These are phyloP conservation scores for Chrysolina americana DNA, from an alignment of 2,888 invertebrate species.

Conservation along the genomic window DNA sequence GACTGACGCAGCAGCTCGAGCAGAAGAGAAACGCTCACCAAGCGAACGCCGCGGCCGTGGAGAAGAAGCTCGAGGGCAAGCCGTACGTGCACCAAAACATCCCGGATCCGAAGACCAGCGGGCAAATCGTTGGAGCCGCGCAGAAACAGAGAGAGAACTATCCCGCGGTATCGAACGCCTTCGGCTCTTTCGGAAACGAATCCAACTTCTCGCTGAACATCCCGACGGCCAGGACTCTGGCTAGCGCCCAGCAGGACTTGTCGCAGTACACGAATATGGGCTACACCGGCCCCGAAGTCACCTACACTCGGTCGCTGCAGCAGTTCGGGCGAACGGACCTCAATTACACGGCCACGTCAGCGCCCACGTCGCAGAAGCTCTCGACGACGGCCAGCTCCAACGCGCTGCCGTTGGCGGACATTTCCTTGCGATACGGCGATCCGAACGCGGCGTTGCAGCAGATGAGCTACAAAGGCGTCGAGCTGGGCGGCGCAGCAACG, in stretches of 20 bases:
- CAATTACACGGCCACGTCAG: slow-evolving; percentile 52
- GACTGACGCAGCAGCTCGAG: slow-evolving; percentile 44
- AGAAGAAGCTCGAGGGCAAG: slow-evolving; percentile 54
- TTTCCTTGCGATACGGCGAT: slow-evolving; percentile 48
- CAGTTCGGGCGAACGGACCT: slow-evolving; percentile 51
- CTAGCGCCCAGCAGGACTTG: slow-evolving; percentile 61
- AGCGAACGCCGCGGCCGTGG: slow-evolving; percentile 38
- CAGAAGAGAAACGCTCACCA: slow-evolving; percentile 50
- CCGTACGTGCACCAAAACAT: slow-evolving; percentile 62
- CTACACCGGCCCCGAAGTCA: slow-evolving; percentile 64
- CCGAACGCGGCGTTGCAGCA: slow-evolving; percentile 51
- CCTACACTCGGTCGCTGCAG: slow-evolving; percentile 58
- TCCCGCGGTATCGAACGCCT: slow-evolving; percentile 34
- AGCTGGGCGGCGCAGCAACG: slow-evolving; percentile 48
- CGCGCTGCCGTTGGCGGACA: slow-evolving; percentile 39
- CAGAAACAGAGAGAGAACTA: slow-evolving; percentile 28
- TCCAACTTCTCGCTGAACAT: slow-evolving; percentile 62
- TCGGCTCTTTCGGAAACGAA: slow-evolving; percentile 50
- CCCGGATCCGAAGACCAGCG: slow-evolving; percentile 60
- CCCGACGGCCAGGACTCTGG: slow-evolving; percentile 54
- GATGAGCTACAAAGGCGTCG: slow-evolving; percentile 52
- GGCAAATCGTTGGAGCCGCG: slow-evolving; percentile 23
- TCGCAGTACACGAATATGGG: slow-evolving; percentile 68
- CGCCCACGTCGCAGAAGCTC: slow-evolving; percentile 47
- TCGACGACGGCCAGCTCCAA: slow-evolving; percentile 9